Evolutionary conservation across 2,113 vertebrate genomes (phyloP), one percentile per base, ranked within the genome.

Genomic region (Tympanuchus pallidicinctus): DNA sequence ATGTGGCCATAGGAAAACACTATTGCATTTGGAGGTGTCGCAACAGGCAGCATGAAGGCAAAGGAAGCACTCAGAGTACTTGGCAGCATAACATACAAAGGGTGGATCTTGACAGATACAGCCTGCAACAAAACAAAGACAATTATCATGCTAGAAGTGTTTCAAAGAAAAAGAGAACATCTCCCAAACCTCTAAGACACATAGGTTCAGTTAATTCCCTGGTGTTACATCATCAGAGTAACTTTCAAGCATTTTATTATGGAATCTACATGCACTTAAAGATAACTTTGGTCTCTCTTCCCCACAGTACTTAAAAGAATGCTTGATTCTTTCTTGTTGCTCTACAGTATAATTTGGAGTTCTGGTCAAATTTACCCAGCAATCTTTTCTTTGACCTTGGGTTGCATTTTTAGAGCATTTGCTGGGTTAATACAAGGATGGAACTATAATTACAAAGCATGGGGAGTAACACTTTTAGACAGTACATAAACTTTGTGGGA

Each of bases 31-130:
- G 99, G 99, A 0, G 99, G 99, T 3, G 99, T 99, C 50, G 99
- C 99, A 65, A 99, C 99, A 10, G 99, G 99, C 34, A 99, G 92
- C 99, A 99, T 99, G 97, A 99, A 99, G 86, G 99, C 99, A 59
- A 99, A 99, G 6, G 99, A 99, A 3, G 99, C 97, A 24, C 99
- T 99, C 86, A 99, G 98, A 8, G 99, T 99, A 70, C 98, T 98
- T 24, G 99, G 99, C 74, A 99, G 96, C 99, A 99, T 99, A 95
- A 99, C 89, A 38, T 99, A 99, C 66, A 99, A 93, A 3, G 99
- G 99, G 77, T 99, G 98, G 88, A 99, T 97, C 88, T 96, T 97
- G n/a, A 99, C 96, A 89, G 99, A 98, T 67, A 98, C 96, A 71
- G 99, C 98, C 99, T 99, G 98, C 42, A 63, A 89, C 61, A 85